Base-by-base conservation (phyloP, 2,888 invertebrate species). In the Acrocera orbiculus region DNA sequence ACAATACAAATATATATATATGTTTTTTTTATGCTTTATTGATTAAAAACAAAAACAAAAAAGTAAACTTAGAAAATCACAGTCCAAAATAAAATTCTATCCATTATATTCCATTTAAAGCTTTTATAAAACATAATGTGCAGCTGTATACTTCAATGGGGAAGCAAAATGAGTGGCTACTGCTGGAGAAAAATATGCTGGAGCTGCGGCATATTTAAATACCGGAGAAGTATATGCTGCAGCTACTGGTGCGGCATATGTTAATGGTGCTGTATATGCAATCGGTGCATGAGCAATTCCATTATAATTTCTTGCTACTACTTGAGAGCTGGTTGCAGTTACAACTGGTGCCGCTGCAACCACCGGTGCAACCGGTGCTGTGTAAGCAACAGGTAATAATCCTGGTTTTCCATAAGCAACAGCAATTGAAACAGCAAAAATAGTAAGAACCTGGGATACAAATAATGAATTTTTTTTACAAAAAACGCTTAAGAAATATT, bases 241-340 rank as follows among this genome's bases (percentile, higher is more conserved):
- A 49, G 48, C 10, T 14, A 35, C 41, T 4, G 65, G 57, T 6
- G 42, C 14, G 29, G 34, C 14, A 8, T 47, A 53, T 1, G 58
- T 1, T 68, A 43, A 40, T 2, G 55, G 52, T 16, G 55, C 52
- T 4, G 56, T 49, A 9, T 40, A 42, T 5, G 45, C 43, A 2
- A 66, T 59, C 3, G 69, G 66, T 7, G 65, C 56, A 9, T 67
- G 62, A 6, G 66, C 67, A 8, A 71, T 53, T 2, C 67, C 66
- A 45, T 75, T 71, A 58, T 68, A 66, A 50, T 72, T 70, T 42
- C 73, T 64, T 15, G 72, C 63, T 44, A 73, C 54, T 37, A 71
- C 70, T 52, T 75, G 73, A 4, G 71, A 72, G 54, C 73, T 73
- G 45, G 67, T 65, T 1, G 74, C 70, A 0, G 74, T 73, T n/a